Evolutionary conservation across 2,797 vertebrate genomes (phyloP).

Genomic region (Pelodytes ibericus): DNA sequence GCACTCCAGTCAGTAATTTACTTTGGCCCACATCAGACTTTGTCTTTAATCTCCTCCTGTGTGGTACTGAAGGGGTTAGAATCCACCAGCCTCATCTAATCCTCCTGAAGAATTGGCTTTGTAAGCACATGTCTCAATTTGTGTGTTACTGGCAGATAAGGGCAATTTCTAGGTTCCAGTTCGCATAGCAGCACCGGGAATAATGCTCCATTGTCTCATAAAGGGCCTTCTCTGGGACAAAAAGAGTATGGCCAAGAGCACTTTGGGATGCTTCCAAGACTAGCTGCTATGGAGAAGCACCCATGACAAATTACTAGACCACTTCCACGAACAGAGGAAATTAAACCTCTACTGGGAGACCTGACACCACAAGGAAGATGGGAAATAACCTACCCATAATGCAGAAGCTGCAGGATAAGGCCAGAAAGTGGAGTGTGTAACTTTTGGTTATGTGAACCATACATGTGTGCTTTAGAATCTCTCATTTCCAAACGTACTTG

Average conservation of each 20-base stretch:
- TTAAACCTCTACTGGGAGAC: slow-evolving; percentile 20
- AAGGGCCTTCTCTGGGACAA: slow-evolving; percentile 35
- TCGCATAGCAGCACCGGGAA: slow-evolving; percentile 21
- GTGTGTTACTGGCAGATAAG: slow-evolving; percentile 44
- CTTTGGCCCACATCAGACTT: background rate
- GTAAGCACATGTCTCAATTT: slow-evolving; percentile 45
- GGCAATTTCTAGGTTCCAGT: slow-evolving; percentile 51
- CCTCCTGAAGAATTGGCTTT: slow-evolving; percentile 40
- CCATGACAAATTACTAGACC: slow-evolving; percentile 39
- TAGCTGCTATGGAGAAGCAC: slow-evolving; percentile 46
- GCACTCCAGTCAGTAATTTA: background rate
- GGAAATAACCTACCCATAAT: slow-evolving; percentile 15
- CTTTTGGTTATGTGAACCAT: too few species aligned
- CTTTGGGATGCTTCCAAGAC: slow-evolving; percentile 41
- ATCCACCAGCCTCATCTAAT: slow-evolving; percentile 45
- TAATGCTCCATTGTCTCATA: slow-evolving; percentile 43
- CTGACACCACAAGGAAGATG: slow-evolving; percentile 1
- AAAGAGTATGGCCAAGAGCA: slow-evolving; percentile 39
- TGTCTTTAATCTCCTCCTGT: background rate
- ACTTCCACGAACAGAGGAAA: slow-evolving; percentile 36
- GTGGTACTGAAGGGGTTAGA: slow-evolving; percentile 26
- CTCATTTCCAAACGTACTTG: too few species aligned
- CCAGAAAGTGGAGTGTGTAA: too few species aligned
- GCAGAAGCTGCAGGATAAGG: slow-evolving; percentile 8
- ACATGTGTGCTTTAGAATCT: too few species aligned